Conservation (phyloP, 2,797 vertebrate genomes). For the Falco biarmicus region DNA sequence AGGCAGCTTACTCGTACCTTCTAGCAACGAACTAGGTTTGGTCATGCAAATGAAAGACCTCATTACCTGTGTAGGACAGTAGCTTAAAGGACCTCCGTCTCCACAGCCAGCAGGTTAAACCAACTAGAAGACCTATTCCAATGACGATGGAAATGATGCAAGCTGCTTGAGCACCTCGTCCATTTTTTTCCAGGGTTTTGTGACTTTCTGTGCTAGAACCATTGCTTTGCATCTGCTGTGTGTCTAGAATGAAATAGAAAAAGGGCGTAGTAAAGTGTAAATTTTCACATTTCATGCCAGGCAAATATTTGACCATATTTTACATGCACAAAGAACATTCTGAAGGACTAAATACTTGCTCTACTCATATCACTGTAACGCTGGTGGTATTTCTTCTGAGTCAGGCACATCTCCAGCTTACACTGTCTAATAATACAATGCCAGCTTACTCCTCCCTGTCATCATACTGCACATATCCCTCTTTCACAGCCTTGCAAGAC, state of each 20-base stretch:
- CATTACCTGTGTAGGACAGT: conserved; percentile 47
- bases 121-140: background rate
- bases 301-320: background rate
- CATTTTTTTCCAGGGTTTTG: background rate
- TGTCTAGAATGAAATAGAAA: conserved; percentile 28
- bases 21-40: rapidly evolving
- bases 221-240: background rate
- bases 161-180: background rate
- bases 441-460: background rate
- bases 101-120: background rate
- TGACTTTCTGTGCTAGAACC: background rate
- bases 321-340: background rate
- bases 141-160: background rate
- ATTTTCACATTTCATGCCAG: background rate
- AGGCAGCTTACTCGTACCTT: background rate
- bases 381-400: background rate
- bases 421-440: background rate
- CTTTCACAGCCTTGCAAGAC: background rate
- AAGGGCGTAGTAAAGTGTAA: background rate
- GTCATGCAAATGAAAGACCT: background rate
- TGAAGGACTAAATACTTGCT: background rate
- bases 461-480: background rate
- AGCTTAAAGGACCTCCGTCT: background rate
- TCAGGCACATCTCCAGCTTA: background rate
- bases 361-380: background rate